Evolutionary conservation across 35 echinoderm and acorn worm genomes (phyloP).

Genomic region (Acanthaster planci): DNA sequence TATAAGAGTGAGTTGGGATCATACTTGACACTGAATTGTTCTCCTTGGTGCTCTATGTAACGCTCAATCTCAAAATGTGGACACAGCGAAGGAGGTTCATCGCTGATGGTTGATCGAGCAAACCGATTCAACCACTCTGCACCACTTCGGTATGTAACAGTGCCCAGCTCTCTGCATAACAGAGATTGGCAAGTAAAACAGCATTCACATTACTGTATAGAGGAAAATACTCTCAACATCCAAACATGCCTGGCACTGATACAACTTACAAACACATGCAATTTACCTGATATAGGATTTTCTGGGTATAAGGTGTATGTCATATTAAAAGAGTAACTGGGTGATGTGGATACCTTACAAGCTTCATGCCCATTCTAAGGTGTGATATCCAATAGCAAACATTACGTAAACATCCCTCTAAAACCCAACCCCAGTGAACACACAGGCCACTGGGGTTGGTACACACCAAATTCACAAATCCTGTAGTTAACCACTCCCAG

Average conservation of each 20-base stretch:
- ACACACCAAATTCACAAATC: constrained; percentile 9
- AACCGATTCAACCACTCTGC: constrained; percentile 95
- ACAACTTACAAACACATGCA: too few species aligned
- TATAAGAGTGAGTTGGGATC: constrained; percentile 96
- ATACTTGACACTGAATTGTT: constrained; percentile 81
- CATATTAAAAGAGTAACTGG: too few species aligned
- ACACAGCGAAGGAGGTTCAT: constrained; percentile 68
- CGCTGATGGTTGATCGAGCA: constrained; percentile 62
- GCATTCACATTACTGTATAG: not conserved
- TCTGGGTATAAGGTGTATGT: too few species aligned
- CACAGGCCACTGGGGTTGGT: not conserved
- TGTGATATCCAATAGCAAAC: constrained; percentile 79
- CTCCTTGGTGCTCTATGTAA: constrained; percentile 91
- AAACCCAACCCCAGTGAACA: constrained; percentile 17
- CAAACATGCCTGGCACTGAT: too few species aligned
- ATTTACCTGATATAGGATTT: too few species aligned
- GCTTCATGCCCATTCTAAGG: constrained; percentile 97
- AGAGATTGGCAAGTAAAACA: too few species aligned
- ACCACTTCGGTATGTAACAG: constrained; percentile 94
- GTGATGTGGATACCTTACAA: constrained; percentile 97
- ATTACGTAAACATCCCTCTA: constrained; percentile 16
- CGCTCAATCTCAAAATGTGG: constrained; percentile 84
- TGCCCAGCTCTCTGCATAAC: constrained; percentile 77
- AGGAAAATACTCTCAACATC: not conserved
- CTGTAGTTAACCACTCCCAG: too few species aligned